Evolutionary conservation across 1,140 invertebrate species (phyloP).

Genomic region (fruit fly (Drosophila melanogaster)): DNA sequence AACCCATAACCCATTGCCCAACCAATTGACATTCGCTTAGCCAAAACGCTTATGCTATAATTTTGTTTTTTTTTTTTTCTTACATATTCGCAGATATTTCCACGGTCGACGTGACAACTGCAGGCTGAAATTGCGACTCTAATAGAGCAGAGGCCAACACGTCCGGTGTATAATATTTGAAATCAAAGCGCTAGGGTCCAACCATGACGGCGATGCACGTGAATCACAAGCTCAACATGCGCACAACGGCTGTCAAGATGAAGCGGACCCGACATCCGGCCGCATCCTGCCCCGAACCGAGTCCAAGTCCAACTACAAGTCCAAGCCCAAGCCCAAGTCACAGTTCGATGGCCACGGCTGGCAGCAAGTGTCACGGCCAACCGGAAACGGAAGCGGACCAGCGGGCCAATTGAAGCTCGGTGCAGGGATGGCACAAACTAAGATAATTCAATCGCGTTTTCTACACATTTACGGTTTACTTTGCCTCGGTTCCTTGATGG

Average conservation of each 20-base stretch:
- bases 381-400: conserved; percentile 5
- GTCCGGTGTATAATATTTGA: conserved; percentile 84
- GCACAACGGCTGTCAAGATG: conserved; percentile 82
- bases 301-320: background rate
- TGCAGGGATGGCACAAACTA: conserved; percentile 37
- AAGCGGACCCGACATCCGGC: conserved; percentile 45
- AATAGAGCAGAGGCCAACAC: conserved; percentile 47
- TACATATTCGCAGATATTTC: conserved; percentile 47
- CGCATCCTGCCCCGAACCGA: conserved; percentile 9
- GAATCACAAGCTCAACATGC: conserved; percentile 75
- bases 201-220: conserved; percentile 59
- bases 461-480: conserved; percentile 74
- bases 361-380: conserved; percentile 37
- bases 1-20: background rate
- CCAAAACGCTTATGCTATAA: conserved; percentile 7
- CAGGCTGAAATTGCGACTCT: conserved; percentile 47
- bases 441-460: conserved; percentile 75
- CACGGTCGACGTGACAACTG: conserved; percentile 17
- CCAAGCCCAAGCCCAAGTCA: conserved; percentile 13
- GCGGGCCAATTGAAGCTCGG: conserved; percentile 22
- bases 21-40: background rate
- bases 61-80: conserved; percentile 43
- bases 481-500: conserved; percentile 72
- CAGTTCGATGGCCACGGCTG: conserved; percentile 11
- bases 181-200: conserved; percentile 80